Evolutionary conservation across 2,888 invertebrate species (phyloP), one percentile per base, ranked within the genome.

Genomic region (Athrips mouffetella): DNA sequence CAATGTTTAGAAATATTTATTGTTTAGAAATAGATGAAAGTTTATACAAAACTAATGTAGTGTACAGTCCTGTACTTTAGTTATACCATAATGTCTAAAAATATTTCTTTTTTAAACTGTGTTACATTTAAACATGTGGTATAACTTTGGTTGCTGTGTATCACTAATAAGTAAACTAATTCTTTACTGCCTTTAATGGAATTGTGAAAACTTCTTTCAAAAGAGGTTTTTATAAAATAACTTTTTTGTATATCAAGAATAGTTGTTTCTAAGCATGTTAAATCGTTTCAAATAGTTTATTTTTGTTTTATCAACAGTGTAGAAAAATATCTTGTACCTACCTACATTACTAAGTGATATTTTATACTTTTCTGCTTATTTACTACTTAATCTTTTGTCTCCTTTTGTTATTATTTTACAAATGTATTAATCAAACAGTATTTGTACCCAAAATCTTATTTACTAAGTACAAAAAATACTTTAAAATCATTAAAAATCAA

Each of bases 271-370:
- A 79, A 78, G 72, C 75, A 75, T 83, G 87, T 87, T 87, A 70
- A 79, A 75, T 70, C 65, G 63, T 75, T 83, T 87, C 73, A 73
- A 84, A 87, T 82, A 87, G 85, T 87, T 85, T 87, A 87, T 87
- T 77, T 70, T 76, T 76, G 68, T 80, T 82, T 85, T 85, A 77
- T n/a, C n/a, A n/a, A n/a, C 65, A 58, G 55, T 21, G 18, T 20
- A 13, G 11, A 33, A 23, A 15, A 21, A 31, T 23, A 29, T 41
- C 23, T 70, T 63, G 68, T 69, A 70, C 70, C 65, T 65, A 62
- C 57, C 62, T 70, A 69, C 70, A 65, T 65, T 63, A 57, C 62
- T 70, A 69, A 73, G 78, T 74, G 73, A 78, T 76, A 71, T 70
- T 67, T 70, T 67, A 64, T 54, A 54, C 59, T 61, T 62, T 63